A percentile compares a stretch with the other conserved stretches of the same genome.
Evolutionary conservation across 2,888 invertebrate species (phyloP).

Genomic region (Melitaea athalia): DNA sequence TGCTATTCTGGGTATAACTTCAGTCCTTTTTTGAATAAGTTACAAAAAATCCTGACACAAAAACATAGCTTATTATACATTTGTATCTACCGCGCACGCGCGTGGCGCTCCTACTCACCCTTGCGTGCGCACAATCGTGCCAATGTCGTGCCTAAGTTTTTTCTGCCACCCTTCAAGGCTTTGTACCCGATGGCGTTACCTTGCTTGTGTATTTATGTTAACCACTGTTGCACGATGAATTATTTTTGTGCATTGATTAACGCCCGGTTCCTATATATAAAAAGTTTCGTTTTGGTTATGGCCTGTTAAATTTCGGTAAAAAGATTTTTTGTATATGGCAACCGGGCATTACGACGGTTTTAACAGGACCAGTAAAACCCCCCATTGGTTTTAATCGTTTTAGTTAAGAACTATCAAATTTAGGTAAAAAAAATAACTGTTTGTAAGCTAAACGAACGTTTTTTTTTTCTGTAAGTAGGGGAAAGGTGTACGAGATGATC

Average conservation of each 20-base stretch:
- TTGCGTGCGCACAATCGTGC: constrained; percentile 77
- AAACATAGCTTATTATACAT: too few relatives aligned
- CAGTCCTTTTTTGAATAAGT: too few relatives aligned
- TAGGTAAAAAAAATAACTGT: too few relatives aligned
- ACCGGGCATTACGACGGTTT: too few relatives aligned
- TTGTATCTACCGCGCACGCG: neutral
- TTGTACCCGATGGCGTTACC: constrained; percentile 63
- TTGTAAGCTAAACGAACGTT: too few relatives aligned
- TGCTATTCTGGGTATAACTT: neutral
- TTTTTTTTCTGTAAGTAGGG: too few relatives aligned
- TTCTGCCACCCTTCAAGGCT: constrained; percentile 73
- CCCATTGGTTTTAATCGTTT: too few relatives aligned
- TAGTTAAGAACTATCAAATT: too few relatives aligned
- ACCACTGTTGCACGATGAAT: constrained; percentile 46
- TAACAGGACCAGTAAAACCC: too few relatives aligned
- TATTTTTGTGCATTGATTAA: constrained; percentile 21
- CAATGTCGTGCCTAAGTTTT: constrained; percentile 72
- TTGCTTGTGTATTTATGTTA: constrained; percentile 67
- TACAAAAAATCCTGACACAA: too few relatives aligned
- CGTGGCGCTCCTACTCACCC: constrained; percentile 52
- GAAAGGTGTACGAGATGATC: too few relatives aligned
- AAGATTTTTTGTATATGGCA: neutral
- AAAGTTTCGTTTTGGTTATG: neutral
- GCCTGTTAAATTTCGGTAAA: neutral
- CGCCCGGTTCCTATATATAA: too few relatives aligned